Conservation (phyloP, 2,797 vertebrate genomes). For the Lagorchestes hirsutus region DNA sequence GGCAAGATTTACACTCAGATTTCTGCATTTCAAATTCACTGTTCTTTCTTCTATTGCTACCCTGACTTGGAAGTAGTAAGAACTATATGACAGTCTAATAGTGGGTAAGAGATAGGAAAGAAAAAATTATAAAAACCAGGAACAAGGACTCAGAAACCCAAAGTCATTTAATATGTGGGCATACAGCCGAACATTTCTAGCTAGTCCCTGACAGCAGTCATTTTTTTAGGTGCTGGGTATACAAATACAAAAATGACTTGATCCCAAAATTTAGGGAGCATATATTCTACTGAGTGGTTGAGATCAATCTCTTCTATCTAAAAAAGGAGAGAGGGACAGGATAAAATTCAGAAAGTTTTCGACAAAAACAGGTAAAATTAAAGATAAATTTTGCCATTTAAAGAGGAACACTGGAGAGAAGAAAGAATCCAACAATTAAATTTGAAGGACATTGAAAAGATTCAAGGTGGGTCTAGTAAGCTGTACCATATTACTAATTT, state of each 20-base stretch:
- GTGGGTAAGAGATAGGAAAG: background rate
- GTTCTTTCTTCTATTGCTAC: background rate
- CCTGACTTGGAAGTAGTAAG: background rate
- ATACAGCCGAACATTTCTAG: background rate
- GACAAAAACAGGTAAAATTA: background rate
- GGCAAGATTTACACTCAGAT: background rate
- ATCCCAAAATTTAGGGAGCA: background rate
- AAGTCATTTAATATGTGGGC: background rate
- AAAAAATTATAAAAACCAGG: background rate
- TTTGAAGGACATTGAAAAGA: background rate
- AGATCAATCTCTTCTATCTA: background rate
- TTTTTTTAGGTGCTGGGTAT: background rate
- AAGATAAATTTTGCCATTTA: background rate
- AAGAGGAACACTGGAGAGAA: background rate
- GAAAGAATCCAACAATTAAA: background rate
- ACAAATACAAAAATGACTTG: background rate
- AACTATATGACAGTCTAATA: background rate
- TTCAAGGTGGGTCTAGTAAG: background rate
- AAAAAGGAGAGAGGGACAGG: background rate
- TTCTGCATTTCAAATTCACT: background rate
- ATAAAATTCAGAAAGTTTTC: background rate
- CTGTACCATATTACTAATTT: background rate
- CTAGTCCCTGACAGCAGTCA: background rate
- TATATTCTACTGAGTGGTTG: background rate
- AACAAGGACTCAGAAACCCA: background rate